Base-by-base conservation (phyloP, 2,797 vertebrate genomes). In the Rhynchotus rufescens region DNA sequence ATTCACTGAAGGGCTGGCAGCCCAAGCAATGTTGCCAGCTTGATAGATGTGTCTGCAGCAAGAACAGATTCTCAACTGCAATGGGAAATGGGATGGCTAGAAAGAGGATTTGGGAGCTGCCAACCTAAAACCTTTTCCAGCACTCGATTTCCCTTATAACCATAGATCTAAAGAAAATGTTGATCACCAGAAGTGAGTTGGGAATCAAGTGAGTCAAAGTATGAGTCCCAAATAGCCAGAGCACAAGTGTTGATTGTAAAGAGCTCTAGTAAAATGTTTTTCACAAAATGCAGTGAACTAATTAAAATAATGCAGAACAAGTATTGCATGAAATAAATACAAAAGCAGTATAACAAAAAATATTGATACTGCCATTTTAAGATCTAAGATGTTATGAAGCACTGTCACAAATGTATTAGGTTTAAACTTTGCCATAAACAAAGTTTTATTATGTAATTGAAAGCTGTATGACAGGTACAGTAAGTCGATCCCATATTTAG, bases 161-260 rank as follows among this genome's bases (percentile, higher is more conserved):
- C 0, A 0, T 9, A 34, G 38, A 28, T 59, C 64, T 66, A 45
- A 40, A n/a, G 65, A 80, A 84, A 36, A 15, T 22, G 5, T 38
- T 11, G 38, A n/a, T 81, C 16, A 51, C 26, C 1, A 6, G 51
- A 59, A 40, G 19, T 13, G 15, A 34, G 14, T 0, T 56, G 0
- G 54, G 47, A 54, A 75, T 13, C 36, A 1, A 1, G 20, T 69
- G 17, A 23, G 21, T 49, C 1, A 0, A 54, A 54, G 15, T 54
- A 30, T 11, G 10, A 44, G 4, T 23, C 47, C 26, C 47, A 30
- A 23, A 4, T 12, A 62, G 26, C 36, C 51, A 0, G 0, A 36
- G 30, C 16, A 20, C 51, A 68, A 78, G 7, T 42, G 21, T 11
- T 0, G 6, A 36, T 25, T 52, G 61, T n/a, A 61, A 81, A 38